Conservation (phyloP, 2,113 vertebrate species). For the Urocolius indicus region DNA sequence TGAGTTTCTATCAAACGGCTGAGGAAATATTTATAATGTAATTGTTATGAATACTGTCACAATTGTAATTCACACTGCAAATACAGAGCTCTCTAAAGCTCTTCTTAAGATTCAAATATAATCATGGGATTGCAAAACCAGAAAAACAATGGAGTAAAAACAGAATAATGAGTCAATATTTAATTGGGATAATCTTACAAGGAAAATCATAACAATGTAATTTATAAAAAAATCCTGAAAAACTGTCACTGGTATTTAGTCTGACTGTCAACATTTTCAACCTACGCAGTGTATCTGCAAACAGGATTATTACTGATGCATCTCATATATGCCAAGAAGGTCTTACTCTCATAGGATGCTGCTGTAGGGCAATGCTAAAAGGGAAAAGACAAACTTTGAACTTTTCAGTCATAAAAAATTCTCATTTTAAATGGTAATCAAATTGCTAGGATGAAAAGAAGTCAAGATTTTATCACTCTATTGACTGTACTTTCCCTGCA, state of each 20-base stretch:
- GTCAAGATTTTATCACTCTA: not conserved
- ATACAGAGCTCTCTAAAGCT: conserved; percentile 43
- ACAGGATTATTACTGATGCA: conserved; percentile 56
- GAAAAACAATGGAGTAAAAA: conserved; percentile 41
- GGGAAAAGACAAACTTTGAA: conserved; percentile 59
- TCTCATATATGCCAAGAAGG: not conserved
- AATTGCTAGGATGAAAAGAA: conserved; percentile 37
- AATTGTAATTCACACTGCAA: conserved; percentile 53
- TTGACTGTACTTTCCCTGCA: not conserved
- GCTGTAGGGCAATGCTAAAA: conserved; percentile 28
- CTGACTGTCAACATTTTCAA: conserved; percentile 23
- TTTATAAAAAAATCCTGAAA: not conserved
- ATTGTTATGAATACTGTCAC: conserved; percentile 43
- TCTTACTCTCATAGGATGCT: conserved; percentile 27
- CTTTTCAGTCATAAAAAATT: conserved; percentile 32
- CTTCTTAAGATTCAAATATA: conserved; percentile 57
- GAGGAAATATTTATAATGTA: conserved; percentile 64
- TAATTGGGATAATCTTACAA: conserved; percentile 38
- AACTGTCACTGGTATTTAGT: not conserved
- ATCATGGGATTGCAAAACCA: conserved; percentile 43
- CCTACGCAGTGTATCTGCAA: conserved; percentile 9
- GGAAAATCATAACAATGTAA: conserved; percentile 36
- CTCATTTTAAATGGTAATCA: conserved; percentile 61
- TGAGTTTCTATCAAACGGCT: conserved; percentile 49
- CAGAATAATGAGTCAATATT: conserved; percentile 33